phyloP scores from a whole-genome alignment of 2,888 invertebrate species.

The Catonia carolina region DNA sequence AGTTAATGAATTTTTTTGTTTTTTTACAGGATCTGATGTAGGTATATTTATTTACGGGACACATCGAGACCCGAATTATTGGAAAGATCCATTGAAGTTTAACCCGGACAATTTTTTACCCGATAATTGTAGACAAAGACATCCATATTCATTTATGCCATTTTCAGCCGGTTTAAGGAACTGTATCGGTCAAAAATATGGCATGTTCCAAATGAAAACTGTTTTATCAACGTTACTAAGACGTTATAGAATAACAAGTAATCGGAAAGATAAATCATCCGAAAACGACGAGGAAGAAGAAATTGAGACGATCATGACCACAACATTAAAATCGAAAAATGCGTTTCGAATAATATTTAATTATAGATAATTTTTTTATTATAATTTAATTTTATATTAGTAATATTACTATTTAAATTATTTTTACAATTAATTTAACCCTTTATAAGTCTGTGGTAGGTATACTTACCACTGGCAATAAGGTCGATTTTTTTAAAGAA shows the following conservation, averaged over 20 bases:
- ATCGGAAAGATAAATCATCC: not conserved
- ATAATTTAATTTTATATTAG: too few relatives aligned
- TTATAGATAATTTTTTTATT: too few relatives aligned
- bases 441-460: too few relatives aligned
- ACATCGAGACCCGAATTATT: not conserved
- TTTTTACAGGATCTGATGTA: not conserved
- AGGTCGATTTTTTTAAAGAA: too few relatives aligned
- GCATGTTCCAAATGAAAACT: not conserved
- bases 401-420: too few relatives aligned
- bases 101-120: constrained; percentile 1
- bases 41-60: constrained; percentile 2
- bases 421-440: too few relatives aligned
- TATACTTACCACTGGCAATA: too few relatives aligned
- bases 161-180: constrained; percentile 1
- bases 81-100: not conserved
- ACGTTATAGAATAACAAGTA: not conserved
- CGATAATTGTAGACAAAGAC: not conserved
- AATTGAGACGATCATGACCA: not conserved
- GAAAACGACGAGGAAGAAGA: too few relatives aligned
- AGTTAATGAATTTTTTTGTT: not conserved
- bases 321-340: not conserved
- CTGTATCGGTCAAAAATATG: constrained; percentile 1
- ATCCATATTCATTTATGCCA: not conserved
- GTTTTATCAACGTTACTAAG: not conserved
- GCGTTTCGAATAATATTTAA: not conserved